Percentiles rank a stretch among this genome's conserved stretches.
phyloP scores from a whole-genome alignment of 2,113 vertebrate species.

The Microcebus murinus region DNA sequence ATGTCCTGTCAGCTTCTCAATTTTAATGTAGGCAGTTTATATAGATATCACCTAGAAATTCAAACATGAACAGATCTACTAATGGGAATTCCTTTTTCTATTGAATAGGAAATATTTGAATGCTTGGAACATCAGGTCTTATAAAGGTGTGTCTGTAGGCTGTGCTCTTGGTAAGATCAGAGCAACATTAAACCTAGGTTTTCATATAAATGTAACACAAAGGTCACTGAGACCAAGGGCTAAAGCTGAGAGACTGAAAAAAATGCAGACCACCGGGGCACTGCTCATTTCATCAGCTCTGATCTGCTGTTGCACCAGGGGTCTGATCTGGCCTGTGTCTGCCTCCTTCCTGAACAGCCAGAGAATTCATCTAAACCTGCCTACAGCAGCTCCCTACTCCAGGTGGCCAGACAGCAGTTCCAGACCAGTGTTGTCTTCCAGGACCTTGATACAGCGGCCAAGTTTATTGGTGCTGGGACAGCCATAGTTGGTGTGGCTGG shows the following conservation, averaged over 20 bases:
- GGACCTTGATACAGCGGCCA: too few species aligned
- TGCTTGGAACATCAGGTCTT: constrained; percentile 29
- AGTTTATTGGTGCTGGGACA: too few species aligned
- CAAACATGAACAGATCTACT: neutral
- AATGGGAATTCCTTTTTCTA: constrained; percentile 21
- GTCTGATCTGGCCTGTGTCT: neutral
- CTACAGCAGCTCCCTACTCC: too few species aligned
- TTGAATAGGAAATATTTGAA: neutral
- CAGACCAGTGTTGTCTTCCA: too few species aligned
- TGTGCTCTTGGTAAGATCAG: neutral
- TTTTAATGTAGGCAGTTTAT: neutral
- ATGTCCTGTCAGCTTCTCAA: neutral
- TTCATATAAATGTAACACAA: constrained; percentile 56
- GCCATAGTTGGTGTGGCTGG: too few species aligned
- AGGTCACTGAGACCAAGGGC: neutral
- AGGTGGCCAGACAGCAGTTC: too few species aligned
- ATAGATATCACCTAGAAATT: constrained; percentile 61
- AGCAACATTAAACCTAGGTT: neutral
- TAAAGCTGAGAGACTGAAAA: neutral
- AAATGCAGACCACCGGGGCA: neutral
- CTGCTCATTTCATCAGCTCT: neutral
- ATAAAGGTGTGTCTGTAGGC: neutral
- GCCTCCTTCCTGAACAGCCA: neutral
- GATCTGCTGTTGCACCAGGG: neutral
- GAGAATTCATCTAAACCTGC: too few species aligned